These are phyloP conservation scores for Dicentrarchus labrax DNA, from an alignment of 2,113 vertebrate genomes.

Conservation along the genomic window DNA sequence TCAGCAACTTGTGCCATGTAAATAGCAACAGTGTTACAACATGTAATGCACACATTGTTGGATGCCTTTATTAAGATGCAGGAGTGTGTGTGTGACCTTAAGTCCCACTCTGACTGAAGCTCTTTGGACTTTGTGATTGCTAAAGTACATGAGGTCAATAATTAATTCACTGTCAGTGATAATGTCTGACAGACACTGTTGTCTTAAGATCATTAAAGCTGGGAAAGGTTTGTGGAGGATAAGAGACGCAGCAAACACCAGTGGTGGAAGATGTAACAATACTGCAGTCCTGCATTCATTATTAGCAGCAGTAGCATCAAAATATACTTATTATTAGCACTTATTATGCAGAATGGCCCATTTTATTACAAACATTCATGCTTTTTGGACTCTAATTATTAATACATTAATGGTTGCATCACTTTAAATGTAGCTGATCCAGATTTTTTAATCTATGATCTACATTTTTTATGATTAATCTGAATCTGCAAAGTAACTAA, in stretches of 20 bases:
- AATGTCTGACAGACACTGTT: not conserved
- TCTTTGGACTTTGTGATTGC: not conserved
- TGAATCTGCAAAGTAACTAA: too few relatives aligned
- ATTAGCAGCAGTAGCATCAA: too few relatives aligned
- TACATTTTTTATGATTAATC: too few relatives aligned
- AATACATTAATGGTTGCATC: too few relatives aligned
- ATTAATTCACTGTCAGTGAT: not conserved
- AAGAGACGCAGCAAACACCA: not conserved
- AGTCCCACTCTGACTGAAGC: not conserved
- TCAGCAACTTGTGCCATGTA: too few relatives aligned
- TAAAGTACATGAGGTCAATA: conserved; percentile 2
- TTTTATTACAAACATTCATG: too few relatives aligned
- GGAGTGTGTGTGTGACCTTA: not conserved
- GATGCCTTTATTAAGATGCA: not conserved
- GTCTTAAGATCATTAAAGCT: not conserved
- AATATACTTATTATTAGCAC: not conserved
- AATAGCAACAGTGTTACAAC: too few relatives aligned
- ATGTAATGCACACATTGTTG: too few relatives aligned
- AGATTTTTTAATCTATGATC: too few relatives aligned
- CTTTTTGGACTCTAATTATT: too few relatives aligned
- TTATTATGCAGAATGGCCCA: not conserved
- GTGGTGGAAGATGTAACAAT: not conserved
- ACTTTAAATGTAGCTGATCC: too few relatives aligned
- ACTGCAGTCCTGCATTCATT: too few relatives aligned
- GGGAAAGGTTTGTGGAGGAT: not conserved